Evolutionary conservation across 2,113 vertebrate genomes (phyloP), one percentile per base, ranked within the genome.

Genomic region (Plotosus lineatus): DNA sequence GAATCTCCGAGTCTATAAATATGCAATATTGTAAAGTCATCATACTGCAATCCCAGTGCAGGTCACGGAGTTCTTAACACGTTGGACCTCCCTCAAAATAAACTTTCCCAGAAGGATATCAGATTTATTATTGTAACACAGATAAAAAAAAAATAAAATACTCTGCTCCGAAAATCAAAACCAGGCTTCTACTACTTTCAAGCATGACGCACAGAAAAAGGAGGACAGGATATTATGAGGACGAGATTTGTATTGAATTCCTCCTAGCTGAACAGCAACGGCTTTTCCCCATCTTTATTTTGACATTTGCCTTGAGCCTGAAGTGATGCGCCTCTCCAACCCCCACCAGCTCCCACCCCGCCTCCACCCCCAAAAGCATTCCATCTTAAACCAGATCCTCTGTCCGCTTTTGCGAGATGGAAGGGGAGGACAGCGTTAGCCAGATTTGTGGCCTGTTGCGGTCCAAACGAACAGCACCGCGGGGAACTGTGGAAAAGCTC

Each of bases 391-490:
- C 90, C 90, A 90, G 89, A 92, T 87, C 88, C 84, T 87, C 85
- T 87, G 86, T 82, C 79, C 17, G 19, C 11, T 79, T 85, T 90
- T 89, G 89, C 88, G 89, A 82, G 86, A 58, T 82, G 82, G 87
- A 84, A n/a, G 77, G 80, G 79, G 86, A 85, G 86, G 75, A 77
- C 82, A 26, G 51, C 85, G 50, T 77, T 81, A 83, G 89, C 87
- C 90, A 91, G 89, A 91, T 91, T 85, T 89, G 90, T 85, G 89
- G 90, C 85, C 87, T 89, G 88, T 88, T 91, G 89, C 85, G 88
- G 90, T 90, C 88, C 89, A 88, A 84, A 86, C 86, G 88, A 90
- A 90, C 90, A 88, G 90, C 92, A 90, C 92, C 87, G 84, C 84
- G 83, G 90, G 91, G 90, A 91, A 85, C 87, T 85, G 89, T 88